Base-by-base conservation (phyloP, 2,113 vertebrate genomes). In the Pachyramphus minor region DNA sequence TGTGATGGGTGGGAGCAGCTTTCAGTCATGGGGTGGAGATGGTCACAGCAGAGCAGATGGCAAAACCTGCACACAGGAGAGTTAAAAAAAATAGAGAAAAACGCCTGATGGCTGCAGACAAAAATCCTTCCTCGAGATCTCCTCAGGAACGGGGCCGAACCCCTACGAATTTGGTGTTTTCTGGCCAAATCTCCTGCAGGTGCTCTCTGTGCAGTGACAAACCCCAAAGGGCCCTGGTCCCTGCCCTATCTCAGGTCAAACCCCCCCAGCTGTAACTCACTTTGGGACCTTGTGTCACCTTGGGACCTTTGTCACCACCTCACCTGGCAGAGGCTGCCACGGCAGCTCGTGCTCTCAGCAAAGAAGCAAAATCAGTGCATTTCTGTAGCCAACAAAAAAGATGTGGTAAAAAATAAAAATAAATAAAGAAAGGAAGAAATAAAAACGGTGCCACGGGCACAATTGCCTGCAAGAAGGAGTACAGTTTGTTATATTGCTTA, bases 401-500 rank as follows among this genome's bases (percentile, higher is more conserved):
- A 97, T 96, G 97, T 96, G 91, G 95, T 90, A 96, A 96, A 81
- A 78, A 83, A 96, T 79, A n/a, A 55, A 76, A 59, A 78, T n/a
- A 93, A 89, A 83, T 3, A 90, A 94, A 91, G 50, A 78, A 96
- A 87, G 68, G 76, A 84, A 89, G 84, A 92, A 95, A 96, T 73
- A 15, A 91, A 93, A 97, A 67, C 53, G 35, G 97, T 97, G 98
- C 97, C 96, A 17, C 73, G 42, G 97, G 98, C 97, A 97, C 97
- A 62, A 79, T 93, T 58, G 98, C 98, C 98, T 98, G 98, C 97
- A 97, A 98, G 97, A 97, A 98, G 97, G 96, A 97, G 95, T 98
- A 98, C 98, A 98, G 98, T 98, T 98, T 98, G 98, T 98, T 97
- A 97, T 98, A 98, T 98, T 98, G 98, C 98, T 98, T 98, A 98